Evolutionary conservation across 1,140 invertebrate genomes (phyloP).

Genomic region (Spodoptera frugiperda): DNA sequence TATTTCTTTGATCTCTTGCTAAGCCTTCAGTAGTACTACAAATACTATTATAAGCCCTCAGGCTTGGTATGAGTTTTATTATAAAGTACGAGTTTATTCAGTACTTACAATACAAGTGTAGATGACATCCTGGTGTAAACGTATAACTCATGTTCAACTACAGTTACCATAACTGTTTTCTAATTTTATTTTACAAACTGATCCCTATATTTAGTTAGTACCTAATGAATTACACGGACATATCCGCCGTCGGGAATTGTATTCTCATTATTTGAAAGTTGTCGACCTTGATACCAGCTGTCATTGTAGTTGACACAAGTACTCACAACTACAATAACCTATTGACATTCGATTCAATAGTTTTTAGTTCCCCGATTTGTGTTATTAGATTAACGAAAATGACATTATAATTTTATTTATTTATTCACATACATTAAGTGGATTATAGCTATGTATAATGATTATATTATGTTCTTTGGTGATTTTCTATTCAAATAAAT

Average conservation of each 20-base stretch:
- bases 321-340: background rate
- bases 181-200: background rate
- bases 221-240: conserved; percentile 14
- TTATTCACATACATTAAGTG: background rate
- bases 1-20: no score
- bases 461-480: no score
- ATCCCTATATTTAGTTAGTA: background rate
- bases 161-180: background rate
- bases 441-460: no score
- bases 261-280: conserved; percentile 29
- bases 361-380: background rate
- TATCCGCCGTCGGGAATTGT: conserved; percentile 17
- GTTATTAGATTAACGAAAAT: no score
- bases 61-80: no score
- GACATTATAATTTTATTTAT: background rate
- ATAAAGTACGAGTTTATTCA: no score
- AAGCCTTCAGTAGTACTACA: no score
- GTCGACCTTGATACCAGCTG: conserved; percentile 18
- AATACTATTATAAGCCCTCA: no score
- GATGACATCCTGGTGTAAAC: no score
- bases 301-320: conserved; percentile 1
- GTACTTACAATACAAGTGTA: no score
- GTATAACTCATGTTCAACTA: no score
- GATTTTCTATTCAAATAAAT: background rate
- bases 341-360: background rate